Conservation (phyloP, 2,888 invertebrate species). For the Mesorhabditis belari region DNA sequence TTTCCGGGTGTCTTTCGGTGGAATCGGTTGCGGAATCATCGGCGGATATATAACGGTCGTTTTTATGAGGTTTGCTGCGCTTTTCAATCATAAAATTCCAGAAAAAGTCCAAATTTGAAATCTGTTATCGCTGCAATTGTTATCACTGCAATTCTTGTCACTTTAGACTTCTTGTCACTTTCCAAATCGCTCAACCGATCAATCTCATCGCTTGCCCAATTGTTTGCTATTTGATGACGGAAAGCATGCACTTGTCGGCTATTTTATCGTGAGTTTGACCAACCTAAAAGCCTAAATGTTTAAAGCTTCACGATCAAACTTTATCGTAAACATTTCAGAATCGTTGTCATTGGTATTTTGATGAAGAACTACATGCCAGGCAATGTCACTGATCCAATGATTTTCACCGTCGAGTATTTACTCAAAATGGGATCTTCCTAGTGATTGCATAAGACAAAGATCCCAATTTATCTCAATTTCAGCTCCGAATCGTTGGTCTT, state of each 20-base stretch:
- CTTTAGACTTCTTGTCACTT: slow-evolving; percentile 9
- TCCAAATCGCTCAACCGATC: slow-evolving; percentile 75
- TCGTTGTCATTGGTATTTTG: slow-evolving; percentile 93
- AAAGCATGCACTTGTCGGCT: slow-evolving; percentile 95
- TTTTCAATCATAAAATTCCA: not conserved
- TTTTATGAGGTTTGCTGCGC: slow-evolving; percentile 38
- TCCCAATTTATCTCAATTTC: slow-evolving; percentile 5
- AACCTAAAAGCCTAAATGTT: not conserved
- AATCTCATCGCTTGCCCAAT: slow-evolving; percentile 97
- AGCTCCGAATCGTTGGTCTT: slow-evolving; percentile 96
- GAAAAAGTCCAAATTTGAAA: not conserved
- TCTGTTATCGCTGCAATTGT: too few relatives aligned
- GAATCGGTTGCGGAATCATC: slow-evolving; percentile 32
- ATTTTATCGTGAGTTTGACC: slow-evolving; percentile 81
- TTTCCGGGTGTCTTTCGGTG: slow-evolving; percentile 31
- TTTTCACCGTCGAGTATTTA: slow-evolving; percentile 66
- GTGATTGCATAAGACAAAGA: slow-evolving; percentile 57
- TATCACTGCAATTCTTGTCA: too few relatives aligned
- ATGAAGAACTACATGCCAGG: slow-evolving; percentile 63
- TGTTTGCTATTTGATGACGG: slow-evolving; percentile 87
- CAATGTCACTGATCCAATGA: slow-evolving; percentile 38
- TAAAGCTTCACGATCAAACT: not conserved
- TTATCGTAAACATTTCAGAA: slow-evolving; percentile 66
- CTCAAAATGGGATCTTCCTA: slow-evolving; percentile 83
- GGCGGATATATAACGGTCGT: slow-evolving; percentile 28